Percentiles rank a stretch among this genome's conserved stretches.
These are phyloP conservation scores for Parnassius glacialis DNA, from an alignment of 2,888 invertebrate species.

Conservation along the genomic window DNA sequence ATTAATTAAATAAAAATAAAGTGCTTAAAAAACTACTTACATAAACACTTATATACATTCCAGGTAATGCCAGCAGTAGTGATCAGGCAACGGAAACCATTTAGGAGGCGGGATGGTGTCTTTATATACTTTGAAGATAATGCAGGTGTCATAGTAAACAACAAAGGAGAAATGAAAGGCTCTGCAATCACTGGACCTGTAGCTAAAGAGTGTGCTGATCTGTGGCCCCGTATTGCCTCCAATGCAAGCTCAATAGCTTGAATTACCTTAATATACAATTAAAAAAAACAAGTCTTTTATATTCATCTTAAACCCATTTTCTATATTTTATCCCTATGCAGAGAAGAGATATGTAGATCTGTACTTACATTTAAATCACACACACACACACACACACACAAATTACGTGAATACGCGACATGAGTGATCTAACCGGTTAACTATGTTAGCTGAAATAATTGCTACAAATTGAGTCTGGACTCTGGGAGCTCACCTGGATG, in stretches of 20 bases:
- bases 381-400: too few species aligned
- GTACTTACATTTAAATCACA: too few species aligned
- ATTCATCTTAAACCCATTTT: conserved; percentile 14
- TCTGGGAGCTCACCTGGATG: too few species aligned
- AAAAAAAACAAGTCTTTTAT: conserved; percentile 36
- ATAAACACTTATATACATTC: conserved; percentile 10
- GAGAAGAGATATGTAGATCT: too few species aligned
- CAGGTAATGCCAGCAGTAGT: conserved; percentile 99
- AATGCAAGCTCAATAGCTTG: conserved; percentile 99
- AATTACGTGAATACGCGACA: too few species aligned
- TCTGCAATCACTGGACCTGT: conserved; percentile 99
- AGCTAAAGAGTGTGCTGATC: conserved; percentile 99
- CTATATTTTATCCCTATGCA: too few species aligned
- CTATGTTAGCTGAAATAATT: too few species aligned
- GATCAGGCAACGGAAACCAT: conserved; percentile 98
- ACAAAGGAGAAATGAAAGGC: conserved; percentile 99
- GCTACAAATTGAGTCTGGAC: too few species aligned
- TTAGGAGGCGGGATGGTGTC: conserved; percentile 98
- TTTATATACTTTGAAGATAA: conserved; percentile 99
- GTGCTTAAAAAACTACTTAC: too few species aligned
- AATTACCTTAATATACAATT: conserved; percentile 45
- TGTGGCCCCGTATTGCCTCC: conserved; percentile 99
- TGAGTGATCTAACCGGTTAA: too few species aligned
- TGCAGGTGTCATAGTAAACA: conserved; percentile 99
- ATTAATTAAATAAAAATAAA: not conserved